Base-by-base conservation (phyloP, 1,140 invertebrate species). In the Piezodorus guildinii region DNA sequence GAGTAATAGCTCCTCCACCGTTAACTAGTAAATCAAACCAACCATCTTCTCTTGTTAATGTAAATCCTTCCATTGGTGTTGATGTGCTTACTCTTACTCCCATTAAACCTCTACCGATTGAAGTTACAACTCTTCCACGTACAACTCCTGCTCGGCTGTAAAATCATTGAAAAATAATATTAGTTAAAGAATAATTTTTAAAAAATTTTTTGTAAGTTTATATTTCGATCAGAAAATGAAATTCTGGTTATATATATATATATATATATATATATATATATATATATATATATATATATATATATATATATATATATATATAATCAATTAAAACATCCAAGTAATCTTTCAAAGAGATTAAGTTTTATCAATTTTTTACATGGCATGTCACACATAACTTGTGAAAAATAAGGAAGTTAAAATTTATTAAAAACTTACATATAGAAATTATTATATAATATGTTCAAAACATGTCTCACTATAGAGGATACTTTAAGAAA, bases 1-100 rank as follows among this genome's bases (percentile, higher is more conserved):
- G 76, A 0, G 90, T 96, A 0, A 98, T 91, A 0, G 94, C 91
- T 0, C 94, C 94, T 9, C 95, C 95, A 9, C 96, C 95, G 76
- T 98, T 98, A 16, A 98, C 94, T 70, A 98, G 81, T 6, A 99
- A 81, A 77, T 98, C 95, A 77, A 98, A 98, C 86, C 93, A 92
- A 49, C 90, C 90, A 70, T 92, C 90, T 68, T 91, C 88, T 67
- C 89, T 79, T 3, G 94, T 96, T 16, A 97, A 77, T 0, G 94
- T 98, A 74, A 95, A 96, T 1, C 95, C 95, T 79, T 95, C 93
- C 44, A 90, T 75, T 0, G 87, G 83, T 15, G 89, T 93, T 65
- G 88, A 90, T 9, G 89, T 94, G 62, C 90, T 92, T 0, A 98
- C 94, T 58, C 94, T 79, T 4, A 97, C 94, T 49, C 95, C 94